Conservation (phyloP, 2,113 vertebrate species). For the Saccopteryx bilineata region DNA sequence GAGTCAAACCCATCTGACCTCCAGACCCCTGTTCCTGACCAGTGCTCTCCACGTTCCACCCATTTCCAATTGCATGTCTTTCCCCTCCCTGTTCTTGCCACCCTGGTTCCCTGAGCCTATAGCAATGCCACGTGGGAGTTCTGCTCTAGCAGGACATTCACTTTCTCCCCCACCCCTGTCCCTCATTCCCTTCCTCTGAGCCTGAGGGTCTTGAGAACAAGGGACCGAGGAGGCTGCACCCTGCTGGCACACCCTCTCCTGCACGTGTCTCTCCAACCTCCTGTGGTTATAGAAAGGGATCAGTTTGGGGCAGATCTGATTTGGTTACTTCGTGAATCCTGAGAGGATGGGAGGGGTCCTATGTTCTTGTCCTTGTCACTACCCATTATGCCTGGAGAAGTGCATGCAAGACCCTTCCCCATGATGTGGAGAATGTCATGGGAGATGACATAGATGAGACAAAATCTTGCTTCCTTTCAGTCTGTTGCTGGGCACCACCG, state of each 20-base stretch:
- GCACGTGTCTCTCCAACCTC: not conserved
- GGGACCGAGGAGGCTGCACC: not conserved
- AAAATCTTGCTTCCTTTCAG: not conserved
- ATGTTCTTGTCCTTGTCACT: not conserved
- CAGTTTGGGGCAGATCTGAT: not conserved
- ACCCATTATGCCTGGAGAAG: not conserved
- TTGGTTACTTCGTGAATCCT: not conserved
- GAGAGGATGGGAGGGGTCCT: not conserved
- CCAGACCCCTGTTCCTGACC: not conserved
- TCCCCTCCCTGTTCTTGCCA: too few species aligned
- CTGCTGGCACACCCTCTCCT: rapidly evolving
- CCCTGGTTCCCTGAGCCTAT: not conserved
- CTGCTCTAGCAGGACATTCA: not conserved
- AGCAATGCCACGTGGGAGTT: not conserved
- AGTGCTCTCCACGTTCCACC: not conserved
- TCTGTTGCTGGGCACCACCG: too few species aligned
- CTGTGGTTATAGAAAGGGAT: not conserved
- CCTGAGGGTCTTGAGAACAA: not conserved
- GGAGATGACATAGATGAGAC: not conserved
- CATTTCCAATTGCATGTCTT: not conserved
- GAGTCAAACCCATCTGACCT: not conserved
- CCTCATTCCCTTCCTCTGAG: not conserved
- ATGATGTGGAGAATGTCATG: too few species aligned
- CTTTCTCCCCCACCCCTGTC: not conserved
- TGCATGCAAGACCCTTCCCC: too few species aligned